Evolutionary conservation across 1,140 invertebrate genomes (phyloP), one percentile per base, ranked within the genome.

Genomic region (Danaus melanippus): DNA sequence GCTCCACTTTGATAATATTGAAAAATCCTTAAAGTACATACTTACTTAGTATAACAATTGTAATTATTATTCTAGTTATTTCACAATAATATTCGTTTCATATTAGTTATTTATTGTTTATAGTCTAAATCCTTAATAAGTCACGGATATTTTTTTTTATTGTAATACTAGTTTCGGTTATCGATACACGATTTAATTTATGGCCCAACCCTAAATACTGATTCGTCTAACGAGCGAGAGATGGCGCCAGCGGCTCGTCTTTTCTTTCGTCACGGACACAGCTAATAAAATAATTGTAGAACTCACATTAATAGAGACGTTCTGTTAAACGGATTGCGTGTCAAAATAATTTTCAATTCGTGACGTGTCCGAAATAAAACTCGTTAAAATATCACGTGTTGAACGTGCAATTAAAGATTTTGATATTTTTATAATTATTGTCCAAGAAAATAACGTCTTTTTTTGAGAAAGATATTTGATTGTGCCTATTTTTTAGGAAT

Each of bases 221-320:
- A 56, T 68, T 59, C 49, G 32, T 47, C 49, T 76, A 68, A 69
- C 58, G 56, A 69, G 61, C 55, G 40, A 65, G 47, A 76, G 77
- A 78, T 82, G 79, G 79, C 79, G 79, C 79, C 71, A 77, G 70
- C 64, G 52, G 58, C 60, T 45, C 56, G 66, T 15, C 58, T 65
- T 70, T 70, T 58, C 53, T 60, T 76, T 74, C 75, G 75, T 57
- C 50, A 71, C 70, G 66, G 67, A 59, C 66, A 68, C 66, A 73
- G 69, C 42, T 71, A 66, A 68, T 78, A 77, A 78, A 74, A 62
- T 59, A 74, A 74, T 69, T 66, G 58, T 63, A 59, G 53, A 46
- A 61, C 46, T 60, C 55, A 59, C 62, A 63, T 66, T 74, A 71
- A 76, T 71, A 68, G 66, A 75, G 74, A 79, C 72, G 66, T 72